Conservation (phyloP, 1,140 invertebrate species). For the Caerostris darwini region DNA sequence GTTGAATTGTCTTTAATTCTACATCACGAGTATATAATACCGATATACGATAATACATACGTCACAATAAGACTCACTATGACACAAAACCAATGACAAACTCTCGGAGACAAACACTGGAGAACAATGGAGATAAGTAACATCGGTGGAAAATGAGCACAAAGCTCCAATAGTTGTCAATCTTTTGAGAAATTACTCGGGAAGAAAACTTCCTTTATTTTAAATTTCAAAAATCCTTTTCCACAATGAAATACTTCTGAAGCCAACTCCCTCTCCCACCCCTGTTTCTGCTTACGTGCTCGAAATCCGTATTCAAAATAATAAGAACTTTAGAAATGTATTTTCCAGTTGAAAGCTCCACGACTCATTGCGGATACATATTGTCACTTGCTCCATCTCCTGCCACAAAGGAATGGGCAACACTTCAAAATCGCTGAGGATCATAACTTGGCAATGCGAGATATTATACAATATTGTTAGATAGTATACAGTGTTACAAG, state of each 20-base stretch:
- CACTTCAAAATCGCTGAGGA: neutral
- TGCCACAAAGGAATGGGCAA: neutral
- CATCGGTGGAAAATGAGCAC: neutral
- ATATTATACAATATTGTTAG: too few relatives aligned
- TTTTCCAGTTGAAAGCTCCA: neutral
- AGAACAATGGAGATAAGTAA: too few relatives aligned
- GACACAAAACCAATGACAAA: too few relatives aligned
- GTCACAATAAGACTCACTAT: too few relatives aligned
- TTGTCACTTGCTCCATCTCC: conserved; percentile 17
- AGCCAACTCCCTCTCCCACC: neutral
- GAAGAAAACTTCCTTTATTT: neutral
- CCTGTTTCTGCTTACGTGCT: neutral
- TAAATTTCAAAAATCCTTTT: neutral
- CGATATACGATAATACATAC: too few relatives aligned
- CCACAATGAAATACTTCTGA: conserved; percentile 30
- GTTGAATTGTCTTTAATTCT: too few relatives aligned
- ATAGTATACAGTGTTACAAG: too few relatives aligned
- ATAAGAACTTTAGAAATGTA: conserved; percentile 40
- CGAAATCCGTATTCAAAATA: neutral
- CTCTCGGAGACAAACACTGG: too few relatives aligned
- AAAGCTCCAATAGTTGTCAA: neutral
- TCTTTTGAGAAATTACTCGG: conserved; percentile 18
- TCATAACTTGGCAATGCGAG: neutral
- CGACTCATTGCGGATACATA: conserved; percentile 21
- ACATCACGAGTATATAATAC: too few relatives aligned